Evolutionary conservation across 2,797 vertebrate species (phyloP).

Genomic region (Artibeus lituratus): DNA sequence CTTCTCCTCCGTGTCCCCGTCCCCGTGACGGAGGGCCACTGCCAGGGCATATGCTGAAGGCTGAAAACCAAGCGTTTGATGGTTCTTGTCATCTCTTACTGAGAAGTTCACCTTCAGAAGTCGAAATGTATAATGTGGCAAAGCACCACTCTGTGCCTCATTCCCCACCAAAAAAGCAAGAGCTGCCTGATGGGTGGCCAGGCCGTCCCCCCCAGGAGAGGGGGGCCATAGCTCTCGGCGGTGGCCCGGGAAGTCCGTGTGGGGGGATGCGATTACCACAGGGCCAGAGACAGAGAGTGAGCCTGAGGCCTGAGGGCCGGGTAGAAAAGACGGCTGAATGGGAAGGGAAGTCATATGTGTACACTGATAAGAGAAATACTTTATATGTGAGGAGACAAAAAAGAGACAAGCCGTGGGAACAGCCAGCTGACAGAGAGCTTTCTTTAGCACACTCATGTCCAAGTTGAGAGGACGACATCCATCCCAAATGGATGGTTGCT

Average conservation of each 20-base stretch:
- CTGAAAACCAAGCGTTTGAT: neutral
- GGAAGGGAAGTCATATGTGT: neutral
- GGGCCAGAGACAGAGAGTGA: neutral
- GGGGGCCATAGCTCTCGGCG: fast-evolving
- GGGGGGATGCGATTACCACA: neutral
- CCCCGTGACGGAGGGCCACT: neutral
- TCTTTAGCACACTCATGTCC: neutral
- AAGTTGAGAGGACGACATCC: neutral
- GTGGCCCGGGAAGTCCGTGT: neutral
- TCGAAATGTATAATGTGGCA: neutral
- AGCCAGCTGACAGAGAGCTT: neutral
- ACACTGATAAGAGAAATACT: neutral
- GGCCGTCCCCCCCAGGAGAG: neutral
- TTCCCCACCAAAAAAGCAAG: neutral
- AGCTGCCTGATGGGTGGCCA: neutral
- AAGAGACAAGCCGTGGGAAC: neutral
- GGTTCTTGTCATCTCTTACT: neutral
- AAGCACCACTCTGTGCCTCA: neutral
- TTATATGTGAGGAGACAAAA: neutral
- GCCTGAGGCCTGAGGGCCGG: neutral
- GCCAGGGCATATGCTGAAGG: neutral
- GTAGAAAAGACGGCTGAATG: neutral
- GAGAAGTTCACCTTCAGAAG: constrained; percentile 24
- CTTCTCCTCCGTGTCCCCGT: neutral
- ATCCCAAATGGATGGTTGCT: too few species aligned